Evolutionary conservation across 2,888 invertebrate genomes (phyloP).

Genomic region (Schrankia costaestrigalis): DNA sequence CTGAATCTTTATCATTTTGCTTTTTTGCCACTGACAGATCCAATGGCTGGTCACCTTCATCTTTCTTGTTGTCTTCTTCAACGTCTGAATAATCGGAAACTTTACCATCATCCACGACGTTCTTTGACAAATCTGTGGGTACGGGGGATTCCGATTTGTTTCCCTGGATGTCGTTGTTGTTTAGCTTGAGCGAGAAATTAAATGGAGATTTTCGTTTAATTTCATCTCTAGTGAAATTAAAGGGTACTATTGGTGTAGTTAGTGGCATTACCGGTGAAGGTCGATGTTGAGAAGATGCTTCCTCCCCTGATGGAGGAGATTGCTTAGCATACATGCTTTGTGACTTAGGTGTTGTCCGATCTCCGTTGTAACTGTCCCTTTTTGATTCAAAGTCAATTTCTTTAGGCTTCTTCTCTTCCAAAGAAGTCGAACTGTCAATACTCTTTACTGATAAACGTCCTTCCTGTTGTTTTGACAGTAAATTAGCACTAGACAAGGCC

Average conservation of each 20-base stretch:
- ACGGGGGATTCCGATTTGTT: slow-evolving; percentile 51
- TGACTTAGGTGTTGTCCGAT: slow-evolving; percentile 80
- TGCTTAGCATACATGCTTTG: slow-evolving; percentile 74
- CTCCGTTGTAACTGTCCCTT: slow-evolving; percentile 53
- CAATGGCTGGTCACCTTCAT: slow-evolving; percentile 84
- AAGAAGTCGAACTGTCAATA: slow-evolving; percentile 66
- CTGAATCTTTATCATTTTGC: slow-evolving; percentile 66
- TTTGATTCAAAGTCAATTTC: slow-evolving; percentile 58
- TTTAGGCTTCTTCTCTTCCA: slow-evolving; percentile 66
- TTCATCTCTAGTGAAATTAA: slow-evolving; percentile 58
- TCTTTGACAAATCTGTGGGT: slow-evolving; percentile 65
- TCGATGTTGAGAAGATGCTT: slow-evolving; percentile 81
- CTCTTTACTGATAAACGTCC: slow-evolving; percentile 69
- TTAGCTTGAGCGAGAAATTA: slow-evolving; percentile 56
- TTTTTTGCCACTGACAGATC: slow-evolving; percentile 86
- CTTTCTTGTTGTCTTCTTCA: slow-evolving; percentile 63
- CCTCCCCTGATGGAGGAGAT: slow-evolving; percentile 85
- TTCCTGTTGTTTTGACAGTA: slow-evolving; percentile 74
- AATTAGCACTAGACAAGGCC: slow-evolving; percentile 75
- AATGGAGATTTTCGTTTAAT: slow-evolving; percentile 62
- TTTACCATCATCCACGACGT: slow-evolving; percentile 51
- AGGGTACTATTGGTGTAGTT: slow-evolving; percentile 55
- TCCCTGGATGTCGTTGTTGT: slow-evolving; percentile 52
- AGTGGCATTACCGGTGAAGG: slow-evolving; percentile 84
- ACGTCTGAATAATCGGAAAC: slow-evolving; percentile 58